A percentile compares a stretch with the other conserved stretches of the same genome.
These are phyloP conservation scores for Calliscelio sp. DNA, from an alignment of 2,888 invertebrate species.

Conservation along the genomic window DNA sequence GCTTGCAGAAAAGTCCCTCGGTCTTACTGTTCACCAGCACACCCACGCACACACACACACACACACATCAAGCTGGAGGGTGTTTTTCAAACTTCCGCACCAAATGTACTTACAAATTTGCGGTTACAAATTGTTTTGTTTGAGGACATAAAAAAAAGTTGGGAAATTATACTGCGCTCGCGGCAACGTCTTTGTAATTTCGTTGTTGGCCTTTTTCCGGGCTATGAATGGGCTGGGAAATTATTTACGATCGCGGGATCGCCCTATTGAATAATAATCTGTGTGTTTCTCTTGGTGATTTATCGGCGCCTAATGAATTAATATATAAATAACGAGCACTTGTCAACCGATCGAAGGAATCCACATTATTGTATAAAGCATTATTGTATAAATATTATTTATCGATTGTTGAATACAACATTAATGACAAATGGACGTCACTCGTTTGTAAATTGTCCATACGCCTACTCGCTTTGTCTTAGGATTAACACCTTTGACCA, in stretches of 20 bases:
- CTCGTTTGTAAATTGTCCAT: slow-evolving; percentile 60
- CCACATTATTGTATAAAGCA: slow-evolving; percentile 55
- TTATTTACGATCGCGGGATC: slow-evolving; percentile 44
- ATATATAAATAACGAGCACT: slow-evolving; percentile 60
- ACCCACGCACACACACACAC: slow-evolving; percentile 16
- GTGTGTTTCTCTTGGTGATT: slow-evolving; percentile 38
- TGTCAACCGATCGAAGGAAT: slow-evolving; percentile 61
- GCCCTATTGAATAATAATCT: slow-evolving; percentile 45
- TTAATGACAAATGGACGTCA: slow-evolving; percentile 66
- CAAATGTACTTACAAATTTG: slow-evolving; percentile 69
- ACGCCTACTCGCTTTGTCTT: slow-evolving; percentile 71
- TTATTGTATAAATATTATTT: slow-evolving; percentile 51
- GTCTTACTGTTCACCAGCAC: slow-evolving; percentile 18
- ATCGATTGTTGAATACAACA: slow-evolving; percentile 52
- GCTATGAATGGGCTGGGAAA: background rate
- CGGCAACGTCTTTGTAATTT: slow-evolving; percentile 39
- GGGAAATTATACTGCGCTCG: slow-evolving; percentile 47
- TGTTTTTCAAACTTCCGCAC: slow-evolving; percentile 69
- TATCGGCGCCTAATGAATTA: slow-evolving; percentile 54
- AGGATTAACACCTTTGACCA: slow-evolving; percentile 70
- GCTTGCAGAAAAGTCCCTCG: slow-evolving; percentile 71
- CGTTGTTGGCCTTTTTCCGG: slow-evolving; percentile 36
- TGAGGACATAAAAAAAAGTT: slow-evolving; percentile 21
- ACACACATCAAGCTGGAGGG: slow-evolving; percentile 32
- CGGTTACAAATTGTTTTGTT: slow-evolving; percentile 64